phyloP scores from a whole-genome alignment of 1,140 invertebrate genomes.

The Gryllus bimaculatus region DNA sequence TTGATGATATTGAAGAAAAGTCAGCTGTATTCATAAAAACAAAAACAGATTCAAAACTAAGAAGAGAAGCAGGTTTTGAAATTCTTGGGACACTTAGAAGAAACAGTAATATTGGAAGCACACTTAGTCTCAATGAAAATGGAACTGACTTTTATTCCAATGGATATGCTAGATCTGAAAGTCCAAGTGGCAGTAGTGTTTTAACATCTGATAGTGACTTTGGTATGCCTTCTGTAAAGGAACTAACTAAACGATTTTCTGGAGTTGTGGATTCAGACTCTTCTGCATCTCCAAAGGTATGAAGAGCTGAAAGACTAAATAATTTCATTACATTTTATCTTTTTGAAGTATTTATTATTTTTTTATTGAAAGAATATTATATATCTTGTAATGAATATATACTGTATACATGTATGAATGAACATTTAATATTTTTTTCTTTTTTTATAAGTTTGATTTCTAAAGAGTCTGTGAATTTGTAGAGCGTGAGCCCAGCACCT shows the following conservation, averaged over 20 bases:
- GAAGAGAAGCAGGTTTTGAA: background rate
- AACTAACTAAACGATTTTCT: slow-evolving; percentile 28
- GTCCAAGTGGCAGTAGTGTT: slow-evolving; percentile 6
- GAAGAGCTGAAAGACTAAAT: background rate
- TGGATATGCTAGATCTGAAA: background rate
- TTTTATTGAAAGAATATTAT: too few species aligned
- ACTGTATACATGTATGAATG: too few species aligned
- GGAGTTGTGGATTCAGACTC: slow-evolving; percentile 9
- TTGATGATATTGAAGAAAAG: background rate
- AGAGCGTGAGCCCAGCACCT: background rate
- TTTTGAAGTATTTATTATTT: too few species aligned
- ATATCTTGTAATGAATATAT: too few species aligned
- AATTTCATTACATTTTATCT: too few species aligned
- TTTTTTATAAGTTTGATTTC: too few species aligned
- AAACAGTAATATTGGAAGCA: background rate
- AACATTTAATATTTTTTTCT: too few species aligned
- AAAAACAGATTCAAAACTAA: background rate
- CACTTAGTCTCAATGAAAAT: background rate
- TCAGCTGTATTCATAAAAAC: background rate
- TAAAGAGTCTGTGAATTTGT: background rate
- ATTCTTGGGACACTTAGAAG: background rate
- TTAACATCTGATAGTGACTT: slow-evolving; percentile 10
- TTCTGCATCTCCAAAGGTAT: background rate
- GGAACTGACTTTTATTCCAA: background rate
- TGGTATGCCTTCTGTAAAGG: slow-evolving; percentile 26